Percentiles rank a stretch among this genome's conserved stretches.
These are phyloP conservation scores for Sialia sialis DNA, from an alignment of 2,113 vertebrate species.

Conservation along the genomic window DNA sequence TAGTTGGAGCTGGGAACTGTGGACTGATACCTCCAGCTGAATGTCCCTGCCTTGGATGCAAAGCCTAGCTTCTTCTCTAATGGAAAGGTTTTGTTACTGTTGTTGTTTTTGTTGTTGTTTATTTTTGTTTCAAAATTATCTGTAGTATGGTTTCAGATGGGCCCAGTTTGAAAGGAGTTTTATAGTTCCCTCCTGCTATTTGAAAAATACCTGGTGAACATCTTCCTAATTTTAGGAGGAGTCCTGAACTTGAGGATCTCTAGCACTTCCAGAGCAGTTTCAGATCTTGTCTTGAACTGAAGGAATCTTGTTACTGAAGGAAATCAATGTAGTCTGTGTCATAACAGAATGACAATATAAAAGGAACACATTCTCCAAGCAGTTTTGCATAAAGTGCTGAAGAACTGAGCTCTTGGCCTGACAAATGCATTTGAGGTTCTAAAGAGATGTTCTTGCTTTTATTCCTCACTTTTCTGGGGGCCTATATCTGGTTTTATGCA, in stretches of 20 bases:
- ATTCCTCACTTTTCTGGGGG: neutral
- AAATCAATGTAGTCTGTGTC: neutral
- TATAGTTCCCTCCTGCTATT: neutral
- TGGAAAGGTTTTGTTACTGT: neutral
- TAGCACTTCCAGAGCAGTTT: neutral
- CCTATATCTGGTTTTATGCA: neutral
- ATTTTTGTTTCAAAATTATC: neutral
- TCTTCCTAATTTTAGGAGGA: neutral
- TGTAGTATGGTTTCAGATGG: neutral
- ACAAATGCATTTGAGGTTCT: neutral
- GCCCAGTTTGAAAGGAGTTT: neutral
- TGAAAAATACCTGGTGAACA: neutral
- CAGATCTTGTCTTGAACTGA: neutral
- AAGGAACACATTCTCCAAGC: neutral
- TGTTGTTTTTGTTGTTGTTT: neutral
- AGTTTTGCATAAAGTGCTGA: neutral
- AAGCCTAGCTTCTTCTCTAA: neutral
- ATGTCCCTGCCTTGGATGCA: neutral
- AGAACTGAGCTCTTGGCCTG: neutral
- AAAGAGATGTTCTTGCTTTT: neutral
- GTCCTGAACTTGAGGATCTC: neutral
- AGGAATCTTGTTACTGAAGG: neutral
- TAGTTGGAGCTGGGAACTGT: neutral
- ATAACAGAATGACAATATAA: neutral
- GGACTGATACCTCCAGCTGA: neutral